Evolutionary conservation across 2,888 invertebrate genomes (phyloP).

Genomic region (Volucella inanis): DNA sequence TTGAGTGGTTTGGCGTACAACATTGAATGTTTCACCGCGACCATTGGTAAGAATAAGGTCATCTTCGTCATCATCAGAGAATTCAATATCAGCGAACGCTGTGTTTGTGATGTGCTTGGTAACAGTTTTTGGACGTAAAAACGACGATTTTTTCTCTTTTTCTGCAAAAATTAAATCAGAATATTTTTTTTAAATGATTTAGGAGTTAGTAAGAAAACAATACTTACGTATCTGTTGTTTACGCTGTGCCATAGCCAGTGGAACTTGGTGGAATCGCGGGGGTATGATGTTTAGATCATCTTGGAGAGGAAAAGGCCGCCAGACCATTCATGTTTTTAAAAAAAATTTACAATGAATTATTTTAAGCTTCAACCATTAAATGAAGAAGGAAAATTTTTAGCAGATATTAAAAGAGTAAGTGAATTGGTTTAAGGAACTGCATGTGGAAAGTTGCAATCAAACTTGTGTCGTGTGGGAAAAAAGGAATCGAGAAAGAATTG

Average conservation of each 20-base stretch:
- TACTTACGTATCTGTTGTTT: slow-evolving; percentile 63
- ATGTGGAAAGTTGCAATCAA: too few relatives aligned
- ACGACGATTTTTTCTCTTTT: slow-evolving; percentile 56
- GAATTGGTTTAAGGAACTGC: too few relatives aligned
- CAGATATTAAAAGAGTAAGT: too few relatives aligned
- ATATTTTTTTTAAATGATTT: background rate
- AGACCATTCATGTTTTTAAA: slow-evolving; percentile 70
- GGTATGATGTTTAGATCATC: slow-evolving; percentile 65
- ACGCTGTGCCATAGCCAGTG: slow-evolving; percentile 67
- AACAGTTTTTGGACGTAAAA: slow-evolving; percentile 72
- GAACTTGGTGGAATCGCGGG: slow-evolving; percentile 52
- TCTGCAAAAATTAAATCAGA: slow-evolving; percentile 29
- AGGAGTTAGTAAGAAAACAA: background rate
- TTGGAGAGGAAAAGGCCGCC: slow-evolving; percentile 59
- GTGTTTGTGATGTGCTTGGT: slow-evolving; percentile 76
- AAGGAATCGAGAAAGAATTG: too few relatives aligned
- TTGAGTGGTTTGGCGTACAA: slow-evolving; percentile 22
- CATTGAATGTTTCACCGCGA: slow-evolving; percentile 42
- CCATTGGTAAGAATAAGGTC: slow-evolving; percentile 62
- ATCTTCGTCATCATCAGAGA: slow-evolving; percentile 81
- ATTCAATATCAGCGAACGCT: slow-evolving; percentile 77
- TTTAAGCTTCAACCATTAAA: background rate
- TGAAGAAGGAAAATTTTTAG: too few relatives aligned
- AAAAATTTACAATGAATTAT: slow-evolving; percentile 36
- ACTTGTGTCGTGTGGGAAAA: too few relatives aligned